Evolutionary conservation across 2,797 vertebrate genomes (phyloP).

Genomic region (Sebastes reedi): DNA sequence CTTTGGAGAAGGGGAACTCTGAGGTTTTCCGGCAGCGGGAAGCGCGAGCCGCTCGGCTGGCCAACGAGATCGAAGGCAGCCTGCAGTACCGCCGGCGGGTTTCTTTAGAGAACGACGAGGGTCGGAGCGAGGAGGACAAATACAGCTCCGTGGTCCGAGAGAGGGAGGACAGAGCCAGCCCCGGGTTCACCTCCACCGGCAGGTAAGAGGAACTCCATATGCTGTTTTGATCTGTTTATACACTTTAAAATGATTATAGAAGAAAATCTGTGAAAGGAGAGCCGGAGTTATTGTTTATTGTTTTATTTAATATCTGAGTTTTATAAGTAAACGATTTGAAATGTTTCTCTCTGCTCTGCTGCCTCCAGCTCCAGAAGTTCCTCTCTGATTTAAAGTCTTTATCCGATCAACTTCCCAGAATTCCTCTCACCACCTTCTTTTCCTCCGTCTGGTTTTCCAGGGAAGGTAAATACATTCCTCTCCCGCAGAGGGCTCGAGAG

Average conservation of each 20-base stretch:
- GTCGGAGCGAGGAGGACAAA: constrained; percentile 87
- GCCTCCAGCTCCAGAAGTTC: too few species aligned
- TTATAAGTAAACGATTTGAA: too few species aligned
- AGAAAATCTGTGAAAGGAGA: too few species aligned
- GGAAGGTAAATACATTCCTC: constrained; percentile 87
- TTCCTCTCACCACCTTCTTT: not conserved
- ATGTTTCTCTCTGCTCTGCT: too few species aligned
- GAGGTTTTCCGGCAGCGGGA: constrained; percentile 88
- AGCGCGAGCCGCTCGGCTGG: constrained; percentile 84
- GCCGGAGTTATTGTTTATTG: too few species aligned
- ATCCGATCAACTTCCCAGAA: not conserved
- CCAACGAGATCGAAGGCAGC: constrained; percentile 87
- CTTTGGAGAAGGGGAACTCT: constrained; percentile 85
- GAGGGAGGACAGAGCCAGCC: constrained; percentile 76
- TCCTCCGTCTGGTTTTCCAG: constrained; percentile 56
- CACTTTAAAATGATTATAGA: too few species aligned
- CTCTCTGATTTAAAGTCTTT: too few species aligned
- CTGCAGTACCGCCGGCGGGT: constrained; percentile 85
- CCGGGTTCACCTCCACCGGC: constrained; percentile 52
- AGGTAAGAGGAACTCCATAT: constrained; percentile 36
- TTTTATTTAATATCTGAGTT: too few species aligned
- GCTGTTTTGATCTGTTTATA: too few species aligned
- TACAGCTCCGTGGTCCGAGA: constrained; percentile 86
- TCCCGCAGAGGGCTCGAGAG: constrained; percentile 86
- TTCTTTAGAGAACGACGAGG: constrained; percentile 88